These are phyloP conservation scores for Volucella inflata DNA, from an alignment of 2,888 invertebrate species.

Conservation along the genomic window DNA sequence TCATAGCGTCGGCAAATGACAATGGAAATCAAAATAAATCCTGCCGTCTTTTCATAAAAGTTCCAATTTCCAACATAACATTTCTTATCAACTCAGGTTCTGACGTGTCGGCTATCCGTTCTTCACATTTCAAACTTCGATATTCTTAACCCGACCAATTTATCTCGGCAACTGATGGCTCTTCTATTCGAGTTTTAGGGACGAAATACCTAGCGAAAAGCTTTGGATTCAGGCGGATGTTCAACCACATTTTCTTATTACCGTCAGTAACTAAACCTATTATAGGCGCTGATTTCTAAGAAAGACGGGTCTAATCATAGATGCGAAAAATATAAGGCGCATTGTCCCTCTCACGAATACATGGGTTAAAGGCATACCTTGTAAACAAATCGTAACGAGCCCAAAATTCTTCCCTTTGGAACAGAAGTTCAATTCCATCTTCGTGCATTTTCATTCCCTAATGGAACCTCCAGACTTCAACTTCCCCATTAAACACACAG, in stretches of 20 bases:
- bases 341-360: conserved; percentile 25
- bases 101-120: too few relatives aligned
- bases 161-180: background rate
- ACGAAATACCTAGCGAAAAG: conserved; percentile 7
- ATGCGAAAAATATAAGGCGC: conserved; percentile 29
- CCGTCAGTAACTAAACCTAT: conserved; percentile 52
- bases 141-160: too few relatives aligned
- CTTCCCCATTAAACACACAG: conserved; percentile 28
- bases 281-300: conserved; percentile 54
- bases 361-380: background rate
- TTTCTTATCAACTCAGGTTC: too few relatives aligned
- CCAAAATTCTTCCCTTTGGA: conserved; percentile 7
- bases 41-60: too few relatives aligned
- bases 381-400: background rate
- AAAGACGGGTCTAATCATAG: conserved; percentile 24
- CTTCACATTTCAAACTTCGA: too few relatives aligned
- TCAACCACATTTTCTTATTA: conserved; percentile 43
- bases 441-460: background rate
- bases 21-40: too few relatives aligned
- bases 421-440: background rate
- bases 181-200: conserved; percentile 27
- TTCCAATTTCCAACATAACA: too few relatives aligned
- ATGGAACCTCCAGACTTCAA: conserved; percentile 2
- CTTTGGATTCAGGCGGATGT: conserved; percentile 19
- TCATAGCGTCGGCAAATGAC: too few relatives aligned